These are phyloP conservation scores for Labeo catla DNA, from an alignment of 2,113 vertebrate species.

Conservation along the genomic window DNA sequence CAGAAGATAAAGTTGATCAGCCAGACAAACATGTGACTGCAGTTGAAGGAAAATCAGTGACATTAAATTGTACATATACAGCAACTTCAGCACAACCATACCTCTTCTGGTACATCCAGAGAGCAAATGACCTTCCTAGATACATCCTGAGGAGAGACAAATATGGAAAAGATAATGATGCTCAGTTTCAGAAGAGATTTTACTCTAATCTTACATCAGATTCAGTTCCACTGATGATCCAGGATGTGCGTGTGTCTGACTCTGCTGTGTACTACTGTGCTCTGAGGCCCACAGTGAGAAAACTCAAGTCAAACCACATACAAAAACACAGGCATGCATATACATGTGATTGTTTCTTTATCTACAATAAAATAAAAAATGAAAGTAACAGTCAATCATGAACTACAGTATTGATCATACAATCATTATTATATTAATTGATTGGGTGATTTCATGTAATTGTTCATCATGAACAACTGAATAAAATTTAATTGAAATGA, in stretches of 20 bases:
- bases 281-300: not conserved
- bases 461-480: no score
- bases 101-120: slow-evolving; percentile 32
- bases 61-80: not conserved
- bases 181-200: not conserved
- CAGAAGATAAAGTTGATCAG: not conserved
- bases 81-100: not conserved
- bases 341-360: no score
- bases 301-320: not conserved
- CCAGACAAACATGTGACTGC: no score
- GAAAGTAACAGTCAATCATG: no score
- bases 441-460: no score
- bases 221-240: not conserved
- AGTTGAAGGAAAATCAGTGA: not conserved
- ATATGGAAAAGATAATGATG: not conserved
- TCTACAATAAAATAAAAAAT: no score
- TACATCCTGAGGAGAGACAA: not conserved
- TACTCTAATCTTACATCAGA: not conserved
- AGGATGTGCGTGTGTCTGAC: not conserved
- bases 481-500: no score
- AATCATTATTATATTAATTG: no score
- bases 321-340: no score
- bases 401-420: no score
- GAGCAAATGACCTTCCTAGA: slow-evolving; percentile 14
- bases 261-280: not conserved